These are phyloP conservation scores for Mesaphorura yosii DNA, from an alignment of 1,140 invertebrate genomes.

Conservation along the genomic window DNA sequence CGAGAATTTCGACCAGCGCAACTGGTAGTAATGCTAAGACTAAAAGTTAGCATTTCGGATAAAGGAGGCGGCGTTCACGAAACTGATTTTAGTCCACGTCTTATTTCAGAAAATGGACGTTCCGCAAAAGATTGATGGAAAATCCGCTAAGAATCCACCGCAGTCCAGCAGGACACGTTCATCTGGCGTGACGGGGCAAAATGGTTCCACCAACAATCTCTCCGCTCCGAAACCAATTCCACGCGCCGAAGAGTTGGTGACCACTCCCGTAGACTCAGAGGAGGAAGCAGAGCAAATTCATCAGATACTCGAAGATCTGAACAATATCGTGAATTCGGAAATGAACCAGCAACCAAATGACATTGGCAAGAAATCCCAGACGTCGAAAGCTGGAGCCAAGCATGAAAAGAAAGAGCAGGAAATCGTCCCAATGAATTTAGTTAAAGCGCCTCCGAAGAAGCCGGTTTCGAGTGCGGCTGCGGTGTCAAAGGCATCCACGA, in stretches of 20 bases:
- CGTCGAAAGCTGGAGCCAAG: not conserved
- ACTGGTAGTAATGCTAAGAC: too few relatives aligned
- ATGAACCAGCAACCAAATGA: conserved; percentile 8
- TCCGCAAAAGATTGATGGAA: conserved; percentile 14
- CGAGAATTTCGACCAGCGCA: too few relatives aligned
- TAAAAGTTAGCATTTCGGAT: too few relatives aligned
- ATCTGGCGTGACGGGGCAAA: too few relatives aligned
- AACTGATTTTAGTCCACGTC: too few relatives aligned
- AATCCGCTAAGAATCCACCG: too few relatives aligned
- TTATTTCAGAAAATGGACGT: conserved; percentile 24
- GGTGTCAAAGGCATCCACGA: not conserved
- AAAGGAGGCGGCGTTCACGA: too few relatives aligned
- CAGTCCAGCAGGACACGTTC: too few relatives aligned
- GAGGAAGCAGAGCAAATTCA: conserved; percentile 31
- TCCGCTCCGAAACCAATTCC: conserved; percentile 11
- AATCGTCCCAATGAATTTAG: conserved; percentile 26
- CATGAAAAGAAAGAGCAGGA: conserved; percentile 27
- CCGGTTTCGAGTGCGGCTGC: too few relatives aligned
- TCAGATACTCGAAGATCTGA: conserved; percentile 30
- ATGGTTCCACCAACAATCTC: too few relatives aligned
- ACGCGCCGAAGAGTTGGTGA: conserved; percentile 18
- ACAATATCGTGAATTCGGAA: conserved; percentile 30
- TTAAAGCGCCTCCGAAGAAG: conserved; percentile 22
- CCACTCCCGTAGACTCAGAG: conserved; percentile 29
- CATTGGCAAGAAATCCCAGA: not conserved